Evolutionary conservation across 2,888 invertebrate genomes (phyloP), one percentile per base, ranked within the genome.

Genomic region (Phaedon cochleariae): DNA sequence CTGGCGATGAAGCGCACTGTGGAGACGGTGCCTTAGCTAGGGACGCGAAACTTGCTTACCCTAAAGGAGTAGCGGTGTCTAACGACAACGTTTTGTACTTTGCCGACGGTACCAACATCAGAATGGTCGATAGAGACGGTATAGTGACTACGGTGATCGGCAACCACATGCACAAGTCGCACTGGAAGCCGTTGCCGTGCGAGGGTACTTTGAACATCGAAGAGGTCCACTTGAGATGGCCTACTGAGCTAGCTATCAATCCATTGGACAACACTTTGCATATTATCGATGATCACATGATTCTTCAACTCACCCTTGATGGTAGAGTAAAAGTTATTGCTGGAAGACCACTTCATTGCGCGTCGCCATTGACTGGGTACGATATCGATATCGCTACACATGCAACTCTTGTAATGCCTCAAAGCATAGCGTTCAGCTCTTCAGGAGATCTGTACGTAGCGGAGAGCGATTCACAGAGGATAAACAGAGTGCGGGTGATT

Each of bases 281-380:
- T 81, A 95, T 99, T 73, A 94, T 98, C 57, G 98, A 98, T 78
- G 96, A 96, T 79, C 97, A 97, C 79, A 95, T 97, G 93, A 94
- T 95, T 55, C 86, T 97, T 12, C 94, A 96, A 79, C 87, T 97
- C 85, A 96, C 97, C 1, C 90, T 93, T 0, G 96, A 97, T 82
- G 94, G 95, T 12, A 87, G 96, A 62, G 93, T 97, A 0, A 93
- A 96, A 75, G 95, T 97, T 0, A 92, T 97, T 15, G 97, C 97
- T 3, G 98, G 98, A 5, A 88, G 95, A 58, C 97, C 97, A 0
- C 85, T 96, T 0, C 97, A 97, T 80, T 98, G 98, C 78, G 94
- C 94, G 7, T 92, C 93, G 0, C 92, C 94, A 0, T 87, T 92
- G 0, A 88, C 91, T 0, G 92, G 91, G 0, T 92, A 91, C 70